Evolutionary conservation across 2,113 vertebrate genomes (phyloP).

Genomic region (Perccottus glenii): DNA sequence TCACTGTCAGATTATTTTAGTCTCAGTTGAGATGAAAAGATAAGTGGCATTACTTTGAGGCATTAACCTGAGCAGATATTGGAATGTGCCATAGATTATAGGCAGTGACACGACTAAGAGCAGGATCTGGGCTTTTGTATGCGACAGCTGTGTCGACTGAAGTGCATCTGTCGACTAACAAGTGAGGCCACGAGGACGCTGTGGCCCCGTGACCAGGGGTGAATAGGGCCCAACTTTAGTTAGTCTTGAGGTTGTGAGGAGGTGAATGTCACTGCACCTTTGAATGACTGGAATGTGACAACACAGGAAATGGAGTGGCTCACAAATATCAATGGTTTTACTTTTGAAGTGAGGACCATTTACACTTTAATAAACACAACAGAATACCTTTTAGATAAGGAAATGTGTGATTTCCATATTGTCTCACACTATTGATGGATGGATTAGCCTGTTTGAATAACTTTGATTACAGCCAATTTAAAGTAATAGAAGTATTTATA

Average conservation of each 20-base stretch:
- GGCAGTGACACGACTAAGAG: conserved; percentile 58
- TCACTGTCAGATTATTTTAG: conserved; percentile 8
- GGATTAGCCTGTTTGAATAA: conserved; percentile 14
- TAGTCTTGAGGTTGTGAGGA: conserved; percentile 70
- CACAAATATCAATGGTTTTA: conserved; percentile 50
- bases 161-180: conserved; percentile 80
- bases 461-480: conserved; percentile 31
- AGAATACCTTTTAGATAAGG: conserved; percentile 8
- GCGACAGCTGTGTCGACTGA: conserved; percentile 72
- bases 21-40: conserved; percentile 36
- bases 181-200: conserved; percentile 50
- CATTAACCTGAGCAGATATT: conserved; percentile 53
- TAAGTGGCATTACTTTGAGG: conserved; percentile 30
- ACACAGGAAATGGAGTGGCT: conserved; percentile 60
- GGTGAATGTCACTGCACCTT: conserved; percentile 61
- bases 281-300: conserved; percentile 72
- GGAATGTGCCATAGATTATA: conserved; percentile 67
- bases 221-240: conserved; percentile 67
- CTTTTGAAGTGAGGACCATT: conserved; percentile 14
- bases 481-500: conserved; percentile 24
- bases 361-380: conserved; percentile 33
- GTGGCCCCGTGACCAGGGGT: conserved; percentile 61
- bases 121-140: conserved; percentile 38
- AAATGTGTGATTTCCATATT: not conserved
- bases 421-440: not conserved